Conservation (phyloP, 2,888 invertebrate genomes). For the Dryomyza anilis region DNA sequence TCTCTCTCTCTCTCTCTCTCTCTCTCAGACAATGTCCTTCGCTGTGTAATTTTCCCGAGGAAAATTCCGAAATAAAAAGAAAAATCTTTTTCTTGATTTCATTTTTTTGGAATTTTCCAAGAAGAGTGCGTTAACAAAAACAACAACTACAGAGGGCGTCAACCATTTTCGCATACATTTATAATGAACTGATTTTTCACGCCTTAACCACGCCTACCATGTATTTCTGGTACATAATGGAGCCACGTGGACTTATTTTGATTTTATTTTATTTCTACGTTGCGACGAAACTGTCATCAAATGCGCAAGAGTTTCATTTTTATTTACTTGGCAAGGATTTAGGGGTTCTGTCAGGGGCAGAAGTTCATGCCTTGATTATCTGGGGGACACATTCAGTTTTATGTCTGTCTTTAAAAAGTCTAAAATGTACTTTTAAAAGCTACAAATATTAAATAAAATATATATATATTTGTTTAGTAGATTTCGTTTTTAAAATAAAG, state of each 20-base stretch:
- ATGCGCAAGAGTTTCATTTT: conserved; percentile 11
- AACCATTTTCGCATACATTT: conserved; percentile 27
- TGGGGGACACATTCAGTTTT: background rate
- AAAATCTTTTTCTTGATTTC: conserved; percentile 18
- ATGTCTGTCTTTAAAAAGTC: no score
- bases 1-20: background rate
- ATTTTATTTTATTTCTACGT: conserved; percentile 1
- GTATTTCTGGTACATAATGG: no score
- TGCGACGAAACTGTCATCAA: background rate
- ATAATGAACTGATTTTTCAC: no score
- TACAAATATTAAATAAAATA: no score
- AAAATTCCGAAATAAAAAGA: conserved; percentile 21
- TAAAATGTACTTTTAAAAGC: no score
- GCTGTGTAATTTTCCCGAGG: conserved; percentile 9
- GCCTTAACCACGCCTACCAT: conserved; percentile 34
- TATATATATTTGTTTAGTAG: no score
- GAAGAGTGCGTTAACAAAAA: conserved; percentile 23
- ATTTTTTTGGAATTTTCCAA: conserved; percentile 30
- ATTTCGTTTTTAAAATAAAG: no score
- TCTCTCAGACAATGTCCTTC: background rate
- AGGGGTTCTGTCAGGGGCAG: no score
- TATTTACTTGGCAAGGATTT: background rate
- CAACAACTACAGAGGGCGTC: conserved; percentile 45
- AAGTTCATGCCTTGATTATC: no score
- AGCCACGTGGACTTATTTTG: conserved; percentile 18